These are phyloP conservation scores for Drosophila guanche DNA, from an alignment of 1,140 invertebrate genomes.

Conservation along the genomic window DNA sequence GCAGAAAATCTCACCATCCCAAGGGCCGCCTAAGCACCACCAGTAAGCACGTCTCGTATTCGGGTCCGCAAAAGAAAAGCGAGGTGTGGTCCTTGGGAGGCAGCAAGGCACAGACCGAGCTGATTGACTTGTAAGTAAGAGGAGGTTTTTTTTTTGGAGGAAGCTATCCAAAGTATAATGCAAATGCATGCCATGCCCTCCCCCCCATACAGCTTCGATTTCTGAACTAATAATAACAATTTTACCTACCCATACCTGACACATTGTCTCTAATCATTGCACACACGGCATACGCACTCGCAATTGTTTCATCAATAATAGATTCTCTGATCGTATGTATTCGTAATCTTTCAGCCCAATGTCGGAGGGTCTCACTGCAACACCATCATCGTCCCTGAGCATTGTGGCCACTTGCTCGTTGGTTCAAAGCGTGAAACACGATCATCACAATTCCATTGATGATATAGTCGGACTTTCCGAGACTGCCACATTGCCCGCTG, in stretches of 20 bases:
- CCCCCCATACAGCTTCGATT: too few relatives aligned
- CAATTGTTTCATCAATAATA: not conserved
- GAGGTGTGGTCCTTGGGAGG: conserved; percentile 79
- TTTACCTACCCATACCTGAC: too few relatives aligned
- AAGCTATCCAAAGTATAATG: too few relatives aligned
- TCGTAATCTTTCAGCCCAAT: conserved; percentile 46
- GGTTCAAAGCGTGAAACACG: conserved; percentile 34
- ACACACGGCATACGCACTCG: not conserved
- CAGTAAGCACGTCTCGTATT: conserved; percentile 68
- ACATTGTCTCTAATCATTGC: too few relatives aligned
- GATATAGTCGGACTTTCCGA: conserved; percentile 46
- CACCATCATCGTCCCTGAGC: conserved; percentile 56
- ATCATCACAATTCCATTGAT: conserved; percentile 16
- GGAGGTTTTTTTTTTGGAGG: not conserved
- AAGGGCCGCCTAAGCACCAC: conserved; percentile 71
- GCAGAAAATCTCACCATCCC: conserved; percentile 67
- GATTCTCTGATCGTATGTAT: not conserved
- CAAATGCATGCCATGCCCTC: too few relatives aligned
- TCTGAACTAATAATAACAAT: too few relatives aligned
- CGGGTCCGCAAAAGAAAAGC: conserved; percentile 71
- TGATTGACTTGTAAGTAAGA: conserved; percentile 75
- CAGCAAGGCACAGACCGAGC: conserved; percentile 69
- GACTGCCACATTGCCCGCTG: conserved; percentile 48
- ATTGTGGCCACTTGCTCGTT: conserved; percentile 56
- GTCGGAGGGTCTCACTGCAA: conserved; percentile 23